Base-by-base conservation (phyloP, 2,888 invertebrate genomes). In the Pollenia angustigena region DNA sequence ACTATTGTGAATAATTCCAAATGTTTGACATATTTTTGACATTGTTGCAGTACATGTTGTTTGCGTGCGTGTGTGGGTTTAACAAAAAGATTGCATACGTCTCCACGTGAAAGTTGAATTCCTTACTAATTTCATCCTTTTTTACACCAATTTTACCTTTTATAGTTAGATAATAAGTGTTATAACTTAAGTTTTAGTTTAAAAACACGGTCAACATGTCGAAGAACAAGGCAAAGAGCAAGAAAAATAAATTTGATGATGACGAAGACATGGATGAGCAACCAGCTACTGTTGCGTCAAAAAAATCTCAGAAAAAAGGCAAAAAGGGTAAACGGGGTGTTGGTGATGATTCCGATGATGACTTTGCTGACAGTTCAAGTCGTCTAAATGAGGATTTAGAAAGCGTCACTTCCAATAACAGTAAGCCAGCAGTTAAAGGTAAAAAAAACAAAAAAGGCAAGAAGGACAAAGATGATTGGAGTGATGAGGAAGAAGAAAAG, bases 381-480 rank as follows among this genome's bases (percentile, higher is more conserved):
- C 89, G 82, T 14, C 32, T 88, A 62, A 93, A 94, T 88, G 94
- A 94, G 78, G 92, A 91, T 4, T 71, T 90, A 23, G 91, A 92
- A 62, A 89, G 90, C 64, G 54, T 89, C 2, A 90, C 90, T 44
- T 89, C 90, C 0, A 88, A 86, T n/a, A 89, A 88, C 11, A 91
- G 89, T 75, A 92, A 89, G 81, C 83, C 81, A 18, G n/a, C 56
- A 54, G 89, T 58, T 18, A 90, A 84, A 68, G 69, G 78, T 16
- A 79, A 72, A 54, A 87, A 81, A 88, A 89, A 95, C 6, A 89
- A 90, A 62, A 90, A 90, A 74, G 88, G 88, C 0, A 93, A 92
- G 68, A 95, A 95, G 92, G 94, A 94, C 14, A 95, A 95, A 88
- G 94, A 91, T 62, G 94, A 94, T 85, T 94, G 94, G 89, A 94